Percentiles rank a stretch among this genome's conserved stretches.
These are phyloP conservation scores for Zosterops pallidus DNA, from an alignment of 2,113 vertebrate species.

Conservation along the genomic window DNA sequence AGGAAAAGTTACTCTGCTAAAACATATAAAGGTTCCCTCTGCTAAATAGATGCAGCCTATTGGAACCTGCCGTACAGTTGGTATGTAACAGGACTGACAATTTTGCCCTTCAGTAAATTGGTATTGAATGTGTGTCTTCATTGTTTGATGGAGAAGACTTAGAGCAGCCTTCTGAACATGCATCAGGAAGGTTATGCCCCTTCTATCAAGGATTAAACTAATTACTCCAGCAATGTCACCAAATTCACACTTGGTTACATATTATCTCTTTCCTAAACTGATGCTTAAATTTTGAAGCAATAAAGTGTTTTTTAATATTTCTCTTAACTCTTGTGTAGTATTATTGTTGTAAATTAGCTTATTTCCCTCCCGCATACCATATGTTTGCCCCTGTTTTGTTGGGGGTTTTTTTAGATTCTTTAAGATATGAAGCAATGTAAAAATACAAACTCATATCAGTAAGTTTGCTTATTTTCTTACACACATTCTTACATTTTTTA, in stretches of 20 bases:
- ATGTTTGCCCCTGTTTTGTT: background rate
- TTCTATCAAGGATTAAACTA: background rate
- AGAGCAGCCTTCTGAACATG: background rate
- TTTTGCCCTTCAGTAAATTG: background rate
- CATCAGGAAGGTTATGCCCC: background rate
- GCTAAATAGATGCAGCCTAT: background rate
- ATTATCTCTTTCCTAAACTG: background rate
- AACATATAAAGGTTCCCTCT: background rate
- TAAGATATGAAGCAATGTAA: background rate
- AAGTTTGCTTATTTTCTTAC: background rate
- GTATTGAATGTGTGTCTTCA: background rate
- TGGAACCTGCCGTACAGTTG: background rate
- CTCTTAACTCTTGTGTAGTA: background rate
- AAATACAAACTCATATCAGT: background rate
- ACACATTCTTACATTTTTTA: background rate
- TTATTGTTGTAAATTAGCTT: background rate
- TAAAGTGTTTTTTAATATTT: background rate
- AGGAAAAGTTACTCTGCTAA: background rate
- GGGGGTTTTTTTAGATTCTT: background rate
- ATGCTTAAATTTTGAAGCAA: background rate
- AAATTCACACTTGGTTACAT: background rate
- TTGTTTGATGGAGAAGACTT: background rate
- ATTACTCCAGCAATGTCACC: background rate
- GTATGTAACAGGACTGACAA: background rate
- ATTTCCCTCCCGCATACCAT: rapidly evolving